Evolutionary conservation across 2,888 invertebrate species (phyloP).

Genomic region (Andrena flavipes): DNA sequence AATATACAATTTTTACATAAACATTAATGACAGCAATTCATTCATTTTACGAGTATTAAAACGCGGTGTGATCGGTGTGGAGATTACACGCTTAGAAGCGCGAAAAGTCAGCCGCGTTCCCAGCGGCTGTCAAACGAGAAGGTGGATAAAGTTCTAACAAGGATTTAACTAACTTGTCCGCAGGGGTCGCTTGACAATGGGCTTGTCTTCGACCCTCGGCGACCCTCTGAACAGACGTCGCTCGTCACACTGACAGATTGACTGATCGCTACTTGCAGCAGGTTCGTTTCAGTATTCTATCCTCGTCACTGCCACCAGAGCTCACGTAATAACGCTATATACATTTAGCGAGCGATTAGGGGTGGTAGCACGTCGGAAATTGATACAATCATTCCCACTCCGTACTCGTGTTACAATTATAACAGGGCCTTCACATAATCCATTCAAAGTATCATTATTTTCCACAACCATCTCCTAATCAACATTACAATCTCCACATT

Average conservation of each 20-base stretch:
- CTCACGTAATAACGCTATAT: constrained; percentile 44
- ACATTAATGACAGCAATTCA: no score
- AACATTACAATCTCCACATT: no score
- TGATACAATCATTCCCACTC: no score
- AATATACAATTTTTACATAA: background rate
- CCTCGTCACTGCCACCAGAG: constrained; percentile 31
- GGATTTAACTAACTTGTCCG: constrained; percentile 79
- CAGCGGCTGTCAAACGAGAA: constrained; percentile 51
- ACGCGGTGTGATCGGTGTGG: background rate
- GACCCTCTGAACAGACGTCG: constrained; percentile 71
- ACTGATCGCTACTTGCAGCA: constrained; percentile 72
- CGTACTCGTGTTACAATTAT: no score
- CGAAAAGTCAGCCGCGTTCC: constrained; percentile 42
- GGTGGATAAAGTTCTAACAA: constrained; percentile 77
- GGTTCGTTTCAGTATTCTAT: constrained; percentile 47
- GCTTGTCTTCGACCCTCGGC: constrained; percentile 73
- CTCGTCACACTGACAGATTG: constrained; percentile 73
- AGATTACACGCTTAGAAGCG: constrained; percentile 6
- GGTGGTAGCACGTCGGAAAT: no score
- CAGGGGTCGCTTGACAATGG: constrained; percentile 76
- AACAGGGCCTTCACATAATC: no score
- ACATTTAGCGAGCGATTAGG: constrained; percentile 4
- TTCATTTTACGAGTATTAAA: background rate
- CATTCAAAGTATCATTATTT: no score
- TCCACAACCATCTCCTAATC: no score